Evolutionary conservation across 2,113 vertebrate species (phyloP), one percentile per base, ranked within the genome.

Genomic region (Collichthys lucidus): DNA sequence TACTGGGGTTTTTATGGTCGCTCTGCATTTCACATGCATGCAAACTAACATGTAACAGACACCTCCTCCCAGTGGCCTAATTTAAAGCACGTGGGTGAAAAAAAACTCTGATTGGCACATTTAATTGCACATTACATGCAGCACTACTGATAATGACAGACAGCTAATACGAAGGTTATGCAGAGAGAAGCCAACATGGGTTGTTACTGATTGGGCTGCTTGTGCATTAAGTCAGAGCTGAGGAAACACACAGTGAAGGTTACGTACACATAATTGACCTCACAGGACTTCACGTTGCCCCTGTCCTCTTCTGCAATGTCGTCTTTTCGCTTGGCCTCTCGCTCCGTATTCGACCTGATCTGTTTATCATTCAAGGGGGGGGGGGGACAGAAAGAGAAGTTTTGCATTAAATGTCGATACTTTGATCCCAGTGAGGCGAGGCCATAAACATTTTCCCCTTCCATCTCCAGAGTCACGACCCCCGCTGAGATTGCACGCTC

Each of bases 211-310:
- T 9, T 55, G 40, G 22, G 22, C 53, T 79, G 46, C 50, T 44
- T 60, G 26, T 35, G 20, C 16, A 44, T 72, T 46, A 29, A 56
- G 8, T 63, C 29, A 60, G 49, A 11, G 31, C n/a, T 24, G 1
- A 31, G 68, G 46, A 42, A 42, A 20, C 7, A 63, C 63, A 76
- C n/a, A 40, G 63, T 5, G 19, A 57, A 47, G 57, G 53, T 16
- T 86, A 98, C 98, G 0, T 95, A 99, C 98, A 99, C 97, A 0
- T 99, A 99, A 91, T 96, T 99, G 93, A 99, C 82, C 96, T 99
- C 98, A 86, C 98, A 99, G 63, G 95, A 96, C 86, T 98, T 99
- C 82, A 99, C 97, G 0, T 98, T 98, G 82, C 98, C 98, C 86
- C 97, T 94, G 92, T 99, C 98, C 92, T 99, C 98, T 47, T 98